Conservation (phyloP, 23 tunicate species). For the Styela plicata region DNA sequence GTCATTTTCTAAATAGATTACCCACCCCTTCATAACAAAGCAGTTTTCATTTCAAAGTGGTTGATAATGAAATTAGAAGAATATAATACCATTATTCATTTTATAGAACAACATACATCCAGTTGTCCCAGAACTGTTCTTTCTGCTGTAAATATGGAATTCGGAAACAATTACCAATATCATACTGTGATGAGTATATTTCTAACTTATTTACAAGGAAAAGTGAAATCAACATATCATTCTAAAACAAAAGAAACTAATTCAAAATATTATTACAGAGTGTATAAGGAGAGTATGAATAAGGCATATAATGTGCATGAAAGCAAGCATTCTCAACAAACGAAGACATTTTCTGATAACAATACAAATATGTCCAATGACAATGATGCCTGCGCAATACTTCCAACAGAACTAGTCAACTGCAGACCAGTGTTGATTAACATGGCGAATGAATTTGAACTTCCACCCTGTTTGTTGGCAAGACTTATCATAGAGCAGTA, state of each 20-base stretch:
- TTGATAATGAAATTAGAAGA: conserved; percentile 39
- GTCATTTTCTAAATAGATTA: background rate
- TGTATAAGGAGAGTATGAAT: background rate
- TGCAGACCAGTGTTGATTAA: conserved; percentile 20
- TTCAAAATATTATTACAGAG: conserved; percentile 6
- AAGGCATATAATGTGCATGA: background rate
- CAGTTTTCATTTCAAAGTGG: background rate
- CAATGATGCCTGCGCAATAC: too few species aligned
- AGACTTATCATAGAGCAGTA: conserved; percentile 38
- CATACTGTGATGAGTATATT: conserved; percentile 57
- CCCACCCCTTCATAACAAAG: background rate
- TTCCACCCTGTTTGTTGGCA: conserved; percentile 46
- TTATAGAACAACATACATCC: conserved; percentile 14
- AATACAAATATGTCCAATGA: too few species aligned
- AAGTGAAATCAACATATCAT: conserved; percentile 11
- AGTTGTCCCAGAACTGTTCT: conserved; percentile 7
- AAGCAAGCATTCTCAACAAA: too few species aligned
- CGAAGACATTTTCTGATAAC: too few species aligned
- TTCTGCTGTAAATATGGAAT: conserved; percentile 20
- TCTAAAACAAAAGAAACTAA: conserved; percentile 17
- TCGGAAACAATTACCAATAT: background rate
- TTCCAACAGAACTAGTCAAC: too few species aligned
- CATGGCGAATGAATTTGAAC: conserved; percentile 25
- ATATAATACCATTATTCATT: conserved; percentile 20
- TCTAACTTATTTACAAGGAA: conserved; percentile 36